Conservation (phyloP, 2,888 invertebrate genomes). For the Lithophane ornitopus region DNA sequence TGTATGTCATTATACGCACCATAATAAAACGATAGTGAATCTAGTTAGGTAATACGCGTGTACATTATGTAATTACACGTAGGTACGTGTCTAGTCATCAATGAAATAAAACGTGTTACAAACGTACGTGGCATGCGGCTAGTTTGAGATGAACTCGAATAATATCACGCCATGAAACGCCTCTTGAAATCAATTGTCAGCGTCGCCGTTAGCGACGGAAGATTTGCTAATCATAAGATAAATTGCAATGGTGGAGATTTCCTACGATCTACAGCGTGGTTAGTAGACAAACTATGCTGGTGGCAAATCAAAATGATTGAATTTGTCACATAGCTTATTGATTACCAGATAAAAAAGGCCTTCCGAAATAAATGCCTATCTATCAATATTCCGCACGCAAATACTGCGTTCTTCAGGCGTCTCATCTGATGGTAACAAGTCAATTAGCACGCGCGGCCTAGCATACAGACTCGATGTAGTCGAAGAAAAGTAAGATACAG, state of each 20-base stretch:
- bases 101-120: constrained; percentile 44
- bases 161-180: constrained; percentile 14
- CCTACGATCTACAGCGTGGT: background rate
- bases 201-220: background rate
- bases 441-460: constrained; percentile 55
- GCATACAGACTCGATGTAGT: constrained; percentile 39
- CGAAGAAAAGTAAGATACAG: background rate
- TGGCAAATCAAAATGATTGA: background rate
- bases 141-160: constrained; percentile 2
- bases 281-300: background rate
- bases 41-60: constrained; percentile 26
- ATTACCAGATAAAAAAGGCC: background rate
- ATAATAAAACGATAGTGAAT: constrained; percentile 29
- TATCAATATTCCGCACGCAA: constrained; percentile 13
- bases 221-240: background rate
- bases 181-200: constrained; percentile 10
- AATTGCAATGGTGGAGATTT: background rate
- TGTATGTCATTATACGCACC: background rate
- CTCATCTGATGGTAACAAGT: constrained; percentile 37
- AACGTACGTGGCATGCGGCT: constrained; percentile 8
- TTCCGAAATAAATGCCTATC: background rate
- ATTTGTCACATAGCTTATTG: background rate
- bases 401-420: constrained; percentile 18
- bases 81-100: constrained; percentile 38
- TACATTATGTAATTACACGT: constrained; percentile 29